Evolutionary conservation across 2,113 vertebrate species (phyloP).

Genomic region (Sturnus vulgaris): DNA sequence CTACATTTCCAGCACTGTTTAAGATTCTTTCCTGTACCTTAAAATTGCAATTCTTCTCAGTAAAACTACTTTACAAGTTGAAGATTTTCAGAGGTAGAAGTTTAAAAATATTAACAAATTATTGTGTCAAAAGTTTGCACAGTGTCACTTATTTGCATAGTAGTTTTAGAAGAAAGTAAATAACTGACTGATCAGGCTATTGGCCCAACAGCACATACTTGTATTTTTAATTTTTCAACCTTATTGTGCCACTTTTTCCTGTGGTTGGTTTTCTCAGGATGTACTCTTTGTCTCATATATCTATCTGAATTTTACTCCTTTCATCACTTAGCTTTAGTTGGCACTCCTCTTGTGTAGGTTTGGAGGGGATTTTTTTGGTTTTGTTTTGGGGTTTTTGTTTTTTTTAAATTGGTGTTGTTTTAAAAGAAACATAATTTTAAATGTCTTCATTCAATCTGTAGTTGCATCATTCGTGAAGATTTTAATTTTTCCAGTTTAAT

Average conservation of each 20-base stretch:
- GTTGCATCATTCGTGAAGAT: neutral
- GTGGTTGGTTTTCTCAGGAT: neutral
- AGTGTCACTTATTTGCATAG: slow-evolving; percentile 36
- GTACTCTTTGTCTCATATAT: neutral
- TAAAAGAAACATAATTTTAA: neutral
- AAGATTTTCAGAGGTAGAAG: neutral
- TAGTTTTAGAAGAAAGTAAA: neutral
- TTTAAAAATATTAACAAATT: neutral
- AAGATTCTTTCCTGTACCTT: neutral
- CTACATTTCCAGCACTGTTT: neutral
- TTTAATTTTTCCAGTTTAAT: neutral
- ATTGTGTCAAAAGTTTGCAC: slow-evolving; percentile 7
- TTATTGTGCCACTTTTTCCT: neutral
- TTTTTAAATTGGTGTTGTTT: neutral
- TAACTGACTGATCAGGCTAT: neutral
- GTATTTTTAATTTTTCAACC: neutral
- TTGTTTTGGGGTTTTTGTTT: neutral
- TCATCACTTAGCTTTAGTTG: neutral
- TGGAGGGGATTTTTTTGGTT: neutral
- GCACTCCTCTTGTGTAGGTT: neutral
- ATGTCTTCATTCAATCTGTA: neutral
- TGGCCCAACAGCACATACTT: neutral
- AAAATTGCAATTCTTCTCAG: neutral
- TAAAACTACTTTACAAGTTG: neutral
- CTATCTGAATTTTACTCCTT: neutral